Evolutionary conservation across 2,888 invertebrate genomes (phyloP).

Genomic region (Cephus rjabovi): DNA sequence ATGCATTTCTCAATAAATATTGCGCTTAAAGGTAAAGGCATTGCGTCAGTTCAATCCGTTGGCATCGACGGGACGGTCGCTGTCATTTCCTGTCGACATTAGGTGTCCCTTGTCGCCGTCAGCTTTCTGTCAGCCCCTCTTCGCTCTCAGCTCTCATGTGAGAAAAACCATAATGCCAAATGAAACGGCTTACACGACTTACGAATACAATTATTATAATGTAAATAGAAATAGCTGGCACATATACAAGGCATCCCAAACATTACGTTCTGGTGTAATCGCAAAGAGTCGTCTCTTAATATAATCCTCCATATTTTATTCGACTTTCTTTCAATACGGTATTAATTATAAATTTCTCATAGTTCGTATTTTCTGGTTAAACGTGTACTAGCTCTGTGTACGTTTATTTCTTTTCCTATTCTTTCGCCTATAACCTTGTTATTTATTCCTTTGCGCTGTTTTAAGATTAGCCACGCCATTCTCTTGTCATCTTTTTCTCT

Average conservation of each 20-base stretch:
- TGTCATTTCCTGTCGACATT: background rate
- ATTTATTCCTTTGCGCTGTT: background rate
- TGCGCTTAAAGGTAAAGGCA: background rate
- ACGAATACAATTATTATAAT: conserved; percentile 49
- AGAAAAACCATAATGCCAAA: background rate
- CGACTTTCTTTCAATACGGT: conserved; percentile 3
- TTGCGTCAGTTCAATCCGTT: background rate
- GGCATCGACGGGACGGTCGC: background rate
- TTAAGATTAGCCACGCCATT: background rate
- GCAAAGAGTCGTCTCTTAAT: background rate
- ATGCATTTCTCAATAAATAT: conserved; percentile 6
- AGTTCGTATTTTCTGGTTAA: background rate
- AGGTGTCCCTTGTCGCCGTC: background rate
- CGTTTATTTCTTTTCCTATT: background rate
- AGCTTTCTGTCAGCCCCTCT: background rate
- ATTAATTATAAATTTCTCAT: background rate
- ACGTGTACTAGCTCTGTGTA: background rate
- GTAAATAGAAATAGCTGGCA: conserved; percentile 61
- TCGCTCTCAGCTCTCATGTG: background rate
- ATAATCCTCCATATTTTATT: conserved; percentile 15
- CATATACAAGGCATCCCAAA: conserved; percentile 61
- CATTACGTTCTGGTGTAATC: conserved; percentile 44
- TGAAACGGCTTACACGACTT: conserved; percentile 37
- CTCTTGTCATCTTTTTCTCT: background rate
- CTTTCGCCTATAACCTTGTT: background rate